Conservation (phyloP, 2,888 invertebrate species). For the Linnaemya vulpina region DNA sequence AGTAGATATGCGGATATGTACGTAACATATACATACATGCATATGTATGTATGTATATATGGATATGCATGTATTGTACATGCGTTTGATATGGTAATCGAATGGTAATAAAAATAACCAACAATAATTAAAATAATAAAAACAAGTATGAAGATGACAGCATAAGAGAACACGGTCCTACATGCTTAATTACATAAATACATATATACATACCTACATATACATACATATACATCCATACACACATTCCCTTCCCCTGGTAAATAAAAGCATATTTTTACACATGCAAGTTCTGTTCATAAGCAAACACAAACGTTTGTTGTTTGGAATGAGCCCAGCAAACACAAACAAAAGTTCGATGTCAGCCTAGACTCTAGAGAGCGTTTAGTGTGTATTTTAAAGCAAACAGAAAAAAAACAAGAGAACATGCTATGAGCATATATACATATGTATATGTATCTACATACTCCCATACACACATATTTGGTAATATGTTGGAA, state of each 20-base stretch:
- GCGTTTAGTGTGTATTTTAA: background rate
- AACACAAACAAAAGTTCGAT: background rate
- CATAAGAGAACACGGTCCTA: constrained; percentile 20
- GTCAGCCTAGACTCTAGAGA: too few relatives aligned
- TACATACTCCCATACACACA: background rate
- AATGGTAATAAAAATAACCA: constrained; percentile 12
- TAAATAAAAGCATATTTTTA: background rate
- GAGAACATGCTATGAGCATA: background rate
- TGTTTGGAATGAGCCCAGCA: constrained; percentile 17
- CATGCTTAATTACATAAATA: background rate
- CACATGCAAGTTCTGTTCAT: background rate
- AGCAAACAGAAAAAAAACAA: background rate
- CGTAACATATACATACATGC: background rate
- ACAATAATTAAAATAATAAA: constrained; percentile 4
- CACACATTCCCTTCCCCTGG: too few relatives aligned
- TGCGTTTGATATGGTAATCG: constrained; percentile 49
- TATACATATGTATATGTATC: background rate
- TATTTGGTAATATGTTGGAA: constrained; percentile 2
- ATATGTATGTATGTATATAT: background rate
- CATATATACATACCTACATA: background rate
- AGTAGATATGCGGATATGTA: background rate
- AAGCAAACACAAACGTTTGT: constrained; percentile 40
- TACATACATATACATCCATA: constrained; percentile 1
- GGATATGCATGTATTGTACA: background rate
- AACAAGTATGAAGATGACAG: constrained; percentile 40